phyloP scores from a whole-genome alignment of 2,888 invertebrate genomes.

The Choreutis nemorana region DNA sequence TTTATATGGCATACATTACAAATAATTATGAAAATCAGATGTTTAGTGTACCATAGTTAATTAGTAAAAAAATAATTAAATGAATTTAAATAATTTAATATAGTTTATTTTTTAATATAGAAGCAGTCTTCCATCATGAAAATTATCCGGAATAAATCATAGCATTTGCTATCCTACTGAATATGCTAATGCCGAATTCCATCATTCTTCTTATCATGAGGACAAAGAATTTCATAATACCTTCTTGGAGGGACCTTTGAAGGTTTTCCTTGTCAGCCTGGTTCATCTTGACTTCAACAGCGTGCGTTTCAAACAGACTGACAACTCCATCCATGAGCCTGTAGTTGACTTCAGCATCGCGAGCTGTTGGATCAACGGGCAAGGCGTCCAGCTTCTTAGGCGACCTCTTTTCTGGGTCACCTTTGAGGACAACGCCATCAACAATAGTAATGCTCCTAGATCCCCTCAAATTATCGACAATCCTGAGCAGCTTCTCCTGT shows the following conservation, averaged over 20 bases:
- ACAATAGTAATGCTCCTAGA: slow-evolving; percentile 62
- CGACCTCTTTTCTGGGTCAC: slow-evolving; percentile 48
- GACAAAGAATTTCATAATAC: slow-evolving; percentile 47
- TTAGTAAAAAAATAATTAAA: too few species aligned
- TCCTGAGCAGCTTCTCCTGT: slow-evolving; percentile 75
- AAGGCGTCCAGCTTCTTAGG: slow-evolving; percentile 71
- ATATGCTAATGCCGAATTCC: too few species aligned
- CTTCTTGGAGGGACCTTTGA: slow-evolving; percentile 83
- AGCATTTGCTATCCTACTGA: too few species aligned
- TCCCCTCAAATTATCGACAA: slow-evolving; percentile 67
- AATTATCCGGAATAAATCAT: slow-evolving; percentile 5
- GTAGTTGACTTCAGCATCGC: slow-evolving; percentile 76
- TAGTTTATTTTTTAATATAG: slow-evolving; percentile 6
- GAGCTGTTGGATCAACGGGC: slow-evolving; percentile 76
- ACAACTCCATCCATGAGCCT: slow-evolving; percentile 78
- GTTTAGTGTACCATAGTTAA: too few species aligned
- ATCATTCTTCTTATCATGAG: too few species aligned
- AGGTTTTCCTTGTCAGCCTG: slow-evolving; percentile 75
- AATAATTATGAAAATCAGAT: too few species aligned
- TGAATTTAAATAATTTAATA: slow-evolving; percentile 3
- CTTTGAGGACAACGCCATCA: slow-evolving; percentile 70
- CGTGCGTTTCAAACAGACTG: slow-evolving; percentile 79
- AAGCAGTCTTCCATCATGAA: slow-evolving; percentile 1
- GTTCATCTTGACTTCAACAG: slow-evolving; percentile 83
- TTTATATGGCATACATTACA: too few species aligned